A percentile compares a stretch with the other conserved stretches of the same genome.
Evolutionary conservation across 1,140 invertebrate species (phyloP).

Genomic region (Adelges cooleyi): DNA sequence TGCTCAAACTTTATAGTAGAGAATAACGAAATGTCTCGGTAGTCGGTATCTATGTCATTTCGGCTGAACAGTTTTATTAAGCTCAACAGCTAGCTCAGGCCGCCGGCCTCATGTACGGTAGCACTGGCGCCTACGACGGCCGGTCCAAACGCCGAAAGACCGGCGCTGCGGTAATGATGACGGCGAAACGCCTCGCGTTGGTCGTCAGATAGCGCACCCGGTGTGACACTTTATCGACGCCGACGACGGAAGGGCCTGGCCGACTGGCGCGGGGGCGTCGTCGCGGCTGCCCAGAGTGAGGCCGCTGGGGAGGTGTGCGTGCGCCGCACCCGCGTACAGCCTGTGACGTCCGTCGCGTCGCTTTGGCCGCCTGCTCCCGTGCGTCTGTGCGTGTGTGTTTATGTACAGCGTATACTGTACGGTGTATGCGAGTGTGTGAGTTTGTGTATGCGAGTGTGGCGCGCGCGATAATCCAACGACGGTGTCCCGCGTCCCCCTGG

Average conservation of each 20-base stretch:
- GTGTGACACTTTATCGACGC: constrained; percentile 25
- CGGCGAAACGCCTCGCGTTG: not conserved
- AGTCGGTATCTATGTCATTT: no score
- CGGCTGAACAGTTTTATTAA: no score
- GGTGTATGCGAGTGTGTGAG: not conserved
- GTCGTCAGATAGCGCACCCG: constrained; percentile 23
- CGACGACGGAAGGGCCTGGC: constrained; percentile 15
- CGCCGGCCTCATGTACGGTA: no score
- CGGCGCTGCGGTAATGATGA: not conserved
- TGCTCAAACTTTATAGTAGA: no score
- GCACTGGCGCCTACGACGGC: no score
- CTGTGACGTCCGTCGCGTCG: constrained; percentile 17
- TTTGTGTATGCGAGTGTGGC: constrained; percentile 15
- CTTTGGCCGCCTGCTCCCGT: not conserved
- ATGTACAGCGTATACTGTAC: not conserved
- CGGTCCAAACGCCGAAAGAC: not conserved
- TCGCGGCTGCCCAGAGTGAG: not conserved
- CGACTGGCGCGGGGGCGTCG: constrained; percentile 23
- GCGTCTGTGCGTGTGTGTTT: not conserved
- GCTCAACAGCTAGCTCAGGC: no score
- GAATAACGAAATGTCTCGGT: no score
- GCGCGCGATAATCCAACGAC: constrained; percentile 25
- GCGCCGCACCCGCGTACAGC: constrained; percentile 12
- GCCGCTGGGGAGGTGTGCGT: not conserved
- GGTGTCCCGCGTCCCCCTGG: constrained; percentile 4